Conservation (phyloP, 2,113 vertebrate species). For the Chinchilla lanigera region DNA sequence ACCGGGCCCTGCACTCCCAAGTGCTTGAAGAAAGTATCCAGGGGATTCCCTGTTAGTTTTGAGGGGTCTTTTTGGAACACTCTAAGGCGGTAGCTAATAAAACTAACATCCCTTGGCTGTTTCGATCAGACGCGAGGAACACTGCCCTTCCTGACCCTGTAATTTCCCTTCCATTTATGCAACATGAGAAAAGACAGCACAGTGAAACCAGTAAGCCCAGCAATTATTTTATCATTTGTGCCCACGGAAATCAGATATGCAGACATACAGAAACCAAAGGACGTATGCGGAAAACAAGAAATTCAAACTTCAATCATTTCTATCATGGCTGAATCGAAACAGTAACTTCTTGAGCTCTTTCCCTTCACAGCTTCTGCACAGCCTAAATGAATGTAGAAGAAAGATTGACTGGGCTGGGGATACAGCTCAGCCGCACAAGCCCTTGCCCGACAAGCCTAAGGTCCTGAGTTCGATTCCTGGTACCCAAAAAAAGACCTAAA, state of each 20-base stretch:
- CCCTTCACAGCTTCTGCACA: neutral
- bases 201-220: neutral
- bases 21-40: neutral
- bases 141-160: neutral
- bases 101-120: neutral
- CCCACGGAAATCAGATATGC: neutral
- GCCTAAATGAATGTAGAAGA: neutral
- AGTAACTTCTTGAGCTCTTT: neutral
- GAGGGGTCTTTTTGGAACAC: neutral
- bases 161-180: neutral
- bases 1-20: neutral
- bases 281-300: neutral
- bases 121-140: neutral
- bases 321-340: neutral
- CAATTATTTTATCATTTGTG: constrained; percentile 15
- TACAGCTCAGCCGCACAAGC: too few relatives aligned
- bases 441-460: too few relatives aligned
- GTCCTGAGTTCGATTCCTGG: too few relatives aligned
- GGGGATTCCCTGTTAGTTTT: neutral
- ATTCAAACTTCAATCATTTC: neutral
- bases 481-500: too few relatives aligned
- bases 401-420: neutral
- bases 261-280: neutral
- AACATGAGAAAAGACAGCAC: neutral
- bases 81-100: constrained; percentile 24